Evolutionary conservation across 2,113 vertebrate species (phyloP).

Genomic region (Cygnus atratus): DNA sequence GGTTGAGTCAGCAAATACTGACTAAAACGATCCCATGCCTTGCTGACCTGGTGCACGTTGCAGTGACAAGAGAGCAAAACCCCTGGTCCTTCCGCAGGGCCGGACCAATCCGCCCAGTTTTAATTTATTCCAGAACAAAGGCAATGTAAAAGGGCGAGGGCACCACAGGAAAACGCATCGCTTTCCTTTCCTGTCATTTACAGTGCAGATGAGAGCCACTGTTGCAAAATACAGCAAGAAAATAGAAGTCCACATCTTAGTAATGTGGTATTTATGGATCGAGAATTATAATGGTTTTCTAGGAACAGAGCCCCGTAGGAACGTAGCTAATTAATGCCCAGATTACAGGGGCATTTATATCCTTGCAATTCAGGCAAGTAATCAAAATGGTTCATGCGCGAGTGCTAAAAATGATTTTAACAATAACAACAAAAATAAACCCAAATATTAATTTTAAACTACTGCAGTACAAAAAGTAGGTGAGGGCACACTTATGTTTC

Average conservation of each 20-base stretch:
- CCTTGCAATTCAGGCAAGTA: neutral
- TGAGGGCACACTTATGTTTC: neutral
- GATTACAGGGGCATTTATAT: neutral
- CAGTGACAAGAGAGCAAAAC: neutral
- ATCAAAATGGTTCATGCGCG: neutral
- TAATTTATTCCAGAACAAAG: neutral
- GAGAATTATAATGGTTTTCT: neutral
- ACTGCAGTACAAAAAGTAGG: neutral
- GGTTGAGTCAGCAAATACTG: neutral
- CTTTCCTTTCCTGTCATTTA: neutral
- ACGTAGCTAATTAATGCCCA: neutral
- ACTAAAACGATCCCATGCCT: neutral
- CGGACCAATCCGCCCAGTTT: neutral
- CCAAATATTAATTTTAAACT: neutral
- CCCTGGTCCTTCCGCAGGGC: neutral
- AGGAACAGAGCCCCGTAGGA: neutral
- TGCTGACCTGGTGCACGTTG: fast-evolving
- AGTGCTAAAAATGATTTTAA: neutral
- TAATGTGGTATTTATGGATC: neutral
- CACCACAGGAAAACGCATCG: neutral
- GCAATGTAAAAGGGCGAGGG: neutral
- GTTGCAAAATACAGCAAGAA: neutral
- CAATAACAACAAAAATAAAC: neutral
- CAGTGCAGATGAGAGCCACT: neutral
- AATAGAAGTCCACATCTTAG: neutral